Base-by-base conservation (phyloP, 2,888 invertebrate species). In the Ectemnius cavifrons region DNA sequence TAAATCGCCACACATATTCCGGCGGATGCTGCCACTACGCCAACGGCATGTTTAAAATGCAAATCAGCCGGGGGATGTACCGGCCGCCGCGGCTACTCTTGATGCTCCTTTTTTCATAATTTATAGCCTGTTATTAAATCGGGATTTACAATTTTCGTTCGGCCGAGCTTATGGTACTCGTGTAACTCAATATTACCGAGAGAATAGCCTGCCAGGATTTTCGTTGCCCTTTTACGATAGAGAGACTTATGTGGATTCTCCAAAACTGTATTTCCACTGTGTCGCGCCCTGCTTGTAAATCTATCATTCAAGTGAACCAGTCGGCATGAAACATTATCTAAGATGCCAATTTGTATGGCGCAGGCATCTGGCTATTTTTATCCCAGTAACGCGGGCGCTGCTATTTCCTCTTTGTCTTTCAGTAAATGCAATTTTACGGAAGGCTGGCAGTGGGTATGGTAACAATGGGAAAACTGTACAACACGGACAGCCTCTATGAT, bases 381-480 rank as follows among this genome's bases (percentile, higher is more conserved):
- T 46, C 11, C 14, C 23, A 56, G 45, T 57, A 58, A 56, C 27
- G 37, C 14, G 20, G 23, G 14, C 45, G 64, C 4, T 16, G 6
- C 16, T 14, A 20, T 8, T 46, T 60, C 49, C 64, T 70, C 78
- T 81, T 79, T 79, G 52, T 52, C 74, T 73, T 69, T 16, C 52
- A 71, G 66, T 52, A 67, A 62, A 67, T 71, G 66, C 63, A 70
- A 60, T 57, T 37, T 67, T 65, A 61, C 16, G 65, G 59, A 58
- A 27, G 23, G 16, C 58, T 64, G 45, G 47, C 20, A 57, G 58
- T 20, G 13, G 65, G 65, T 27, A 47, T 61, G 47, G 52, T 61
- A 66, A 68, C 61, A 67, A 61, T 52, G 52, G 77, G 57, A 65
- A 69, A 73, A 77, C 73, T 65, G 73, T 62, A 66, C 27, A 65